Base-by-base conservation (phyloP, 2,797 vertebrate species). In the Siniperca undulata region DNA sequence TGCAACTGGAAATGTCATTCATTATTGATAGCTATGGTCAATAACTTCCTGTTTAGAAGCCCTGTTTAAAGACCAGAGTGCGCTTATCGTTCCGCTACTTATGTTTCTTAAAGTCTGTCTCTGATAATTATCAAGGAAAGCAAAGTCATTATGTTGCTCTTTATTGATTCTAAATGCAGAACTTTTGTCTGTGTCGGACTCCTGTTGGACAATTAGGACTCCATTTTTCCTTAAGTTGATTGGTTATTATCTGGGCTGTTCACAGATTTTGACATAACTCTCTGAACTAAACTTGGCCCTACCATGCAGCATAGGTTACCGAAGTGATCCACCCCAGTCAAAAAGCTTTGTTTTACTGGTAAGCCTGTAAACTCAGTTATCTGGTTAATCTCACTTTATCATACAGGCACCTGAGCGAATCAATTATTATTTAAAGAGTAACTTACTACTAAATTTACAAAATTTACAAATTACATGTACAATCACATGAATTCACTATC, bases 21-120 rank as follows among this genome's bases (percentile, higher is more conserved):
- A 70, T 81, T 80, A 85, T 81, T 70, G 30, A 74, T 82, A 13
- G 27, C n/a, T 11, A 2, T 64, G 68, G 60, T 89, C 85, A 77
- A 77, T 81, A 65, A 69, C 65, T 20, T 81, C 77, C 77, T 72
- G 74, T 71, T 76, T 56, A 44, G 65, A 56, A 72, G 73, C 24
- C 20, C 34, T 50, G 0, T 74, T 74, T 78, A 40, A 46, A 74
- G 56, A 16, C 3, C 27, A 44, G 42, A 34, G 60, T 5, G 19
- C 65, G 73, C 68, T 73, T 67, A 76, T 70, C 76, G 71, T 22
- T 73, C 42, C 16, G 2, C 50, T 38, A 4, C 24, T 77, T 56
- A 64, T 60, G 70, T 27, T n/a, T 76, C 27, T 19, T 14, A 40
- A 24, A 14, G 34, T 34, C n/a, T 64, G 53, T 68, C 48, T 70